phyloP scores from a whole-genome alignment of 2,888 invertebrate species.

The Archaeoteleia sp. region DNA sequence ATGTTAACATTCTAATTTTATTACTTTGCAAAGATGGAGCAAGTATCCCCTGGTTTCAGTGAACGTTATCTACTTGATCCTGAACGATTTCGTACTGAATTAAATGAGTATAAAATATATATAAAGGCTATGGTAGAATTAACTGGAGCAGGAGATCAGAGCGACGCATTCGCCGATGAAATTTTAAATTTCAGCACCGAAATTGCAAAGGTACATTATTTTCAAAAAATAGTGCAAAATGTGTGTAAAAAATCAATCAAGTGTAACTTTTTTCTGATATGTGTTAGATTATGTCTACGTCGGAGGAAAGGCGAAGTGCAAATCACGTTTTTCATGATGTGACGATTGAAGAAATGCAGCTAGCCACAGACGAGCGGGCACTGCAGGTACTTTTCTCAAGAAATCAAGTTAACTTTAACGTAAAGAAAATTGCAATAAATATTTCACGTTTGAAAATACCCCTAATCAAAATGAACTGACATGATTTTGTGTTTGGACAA shows the following conservation, averaged over 20 bases:
- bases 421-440: too few species aligned
- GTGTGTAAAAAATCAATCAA: too few species aligned
- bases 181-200: constrained; percentile 79
- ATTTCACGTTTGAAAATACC: too few species aligned
- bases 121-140: constrained; percentile 77
- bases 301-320: constrained; percentile 79
- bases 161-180: constrained; percentile 78
- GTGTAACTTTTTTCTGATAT: too few species aligned
- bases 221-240: background rate
- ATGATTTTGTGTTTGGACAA: too few species aligned
- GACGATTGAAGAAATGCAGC: constrained; percentile 76
- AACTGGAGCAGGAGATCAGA: constrained; percentile 67
- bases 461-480: too few species aligned
- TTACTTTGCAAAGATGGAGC: too few species aligned
- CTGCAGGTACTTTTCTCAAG: constrained; percentile 63
- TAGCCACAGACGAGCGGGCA: constrained; percentile 65
- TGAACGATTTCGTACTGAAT: constrained; percentile 78
- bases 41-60: constrained; percentile 81
- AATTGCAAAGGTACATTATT: constrained; percentile 78
- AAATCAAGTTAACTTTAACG: too few species aligned
- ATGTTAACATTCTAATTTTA: too few species aligned
- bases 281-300: constrained; percentile 80
- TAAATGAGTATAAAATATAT: constrained; percentile 79
- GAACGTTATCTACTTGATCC: constrained; percentile 80
- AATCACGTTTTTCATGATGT: constrained; percentile 81